These are phyloP conservation scores for Paradisaea rubra DNA, from an alignment of 2,113 vertebrate genomes.

Conservation along the genomic window DNA sequence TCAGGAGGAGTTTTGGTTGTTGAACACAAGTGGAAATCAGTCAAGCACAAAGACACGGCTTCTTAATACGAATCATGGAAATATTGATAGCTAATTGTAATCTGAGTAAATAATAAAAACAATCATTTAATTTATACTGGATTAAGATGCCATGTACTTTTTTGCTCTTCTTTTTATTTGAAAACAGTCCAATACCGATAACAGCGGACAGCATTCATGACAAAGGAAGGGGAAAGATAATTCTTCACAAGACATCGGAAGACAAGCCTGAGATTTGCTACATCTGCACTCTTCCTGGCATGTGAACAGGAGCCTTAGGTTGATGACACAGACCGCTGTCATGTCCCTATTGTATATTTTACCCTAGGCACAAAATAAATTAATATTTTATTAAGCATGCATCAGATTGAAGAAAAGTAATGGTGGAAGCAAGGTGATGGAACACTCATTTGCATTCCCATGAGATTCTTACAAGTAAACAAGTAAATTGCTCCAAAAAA, in stretches of 20 bases:
- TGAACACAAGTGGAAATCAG: neutral
- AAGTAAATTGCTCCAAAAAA: neutral
- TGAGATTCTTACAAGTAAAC: conserved; percentile 32
- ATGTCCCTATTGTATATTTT: neutral
- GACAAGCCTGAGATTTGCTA: neutral
- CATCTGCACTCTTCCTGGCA: neutral
- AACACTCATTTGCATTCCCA: neutral
- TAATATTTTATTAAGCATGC: neutral
- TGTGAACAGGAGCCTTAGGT: neutral
- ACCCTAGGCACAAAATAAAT: neutral
- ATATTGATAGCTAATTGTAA: neutral
- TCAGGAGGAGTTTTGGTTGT: neutral
- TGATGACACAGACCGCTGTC: neutral
- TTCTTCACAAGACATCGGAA: neutral
- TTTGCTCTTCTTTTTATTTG: neutral
- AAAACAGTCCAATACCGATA: neutral
- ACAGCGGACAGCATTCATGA: neutral
- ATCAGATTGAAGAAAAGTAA: neutral
- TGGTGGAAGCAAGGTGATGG: neutral
- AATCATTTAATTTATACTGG: neutral
- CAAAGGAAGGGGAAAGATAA: neutral
- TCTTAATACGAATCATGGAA: neutral
- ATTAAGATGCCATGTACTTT: neutral
- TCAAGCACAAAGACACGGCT: neutral
- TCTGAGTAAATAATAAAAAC: neutral